A percentile compares a stretch with the other conserved stretches of the same genome.
These are phyloP conservation scores for Tetrapedia diversipes DNA, from an alignment of 2,888 invertebrate species.

Conservation along the genomic window DNA sequence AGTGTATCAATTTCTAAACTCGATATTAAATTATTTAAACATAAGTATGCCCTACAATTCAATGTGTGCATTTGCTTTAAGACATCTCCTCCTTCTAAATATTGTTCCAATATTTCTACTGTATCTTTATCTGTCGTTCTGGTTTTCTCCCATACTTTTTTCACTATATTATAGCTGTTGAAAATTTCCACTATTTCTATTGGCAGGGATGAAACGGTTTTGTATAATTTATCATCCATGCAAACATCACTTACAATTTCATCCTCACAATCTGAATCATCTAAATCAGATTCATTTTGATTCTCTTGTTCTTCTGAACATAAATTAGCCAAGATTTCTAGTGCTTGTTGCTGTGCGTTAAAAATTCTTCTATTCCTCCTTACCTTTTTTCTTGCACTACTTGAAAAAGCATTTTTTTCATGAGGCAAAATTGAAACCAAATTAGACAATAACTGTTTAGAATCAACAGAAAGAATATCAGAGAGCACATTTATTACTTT, in stretches of 20 bases:
- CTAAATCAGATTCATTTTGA: slow-evolving; percentile 82
- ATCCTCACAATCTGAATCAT: slow-evolving; percentile 82
- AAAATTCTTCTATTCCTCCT: slow-evolving; percentile 85
- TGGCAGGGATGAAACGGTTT: slow-evolving; percentile 84
- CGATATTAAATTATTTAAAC: slow-evolving; percentile 88
- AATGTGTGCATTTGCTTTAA: slow-evolving; percentile 84
- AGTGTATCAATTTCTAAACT: slow-evolving; percentile 86
- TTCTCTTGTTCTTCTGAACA: slow-evolving; percentile 85
- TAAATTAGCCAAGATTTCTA: slow-evolving; percentile 89
- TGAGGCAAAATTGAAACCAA: slow-evolving; percentile 84
- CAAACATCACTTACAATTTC: slow-evolving; percentile 77
- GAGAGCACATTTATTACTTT: slow-evolving; percentile 84
- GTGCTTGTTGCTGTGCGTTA: slow-evolving; percentile 87
- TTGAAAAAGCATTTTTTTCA: slow-evolving; percentile 82
- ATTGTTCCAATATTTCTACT: slow-evolving; percentile 84
- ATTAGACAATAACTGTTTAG: slow-evolving; percentile 83
- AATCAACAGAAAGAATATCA: slow-evolving; percentile 84
- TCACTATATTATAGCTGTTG: slow-evolving; percentile 85
- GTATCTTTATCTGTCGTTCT: slow-evolving; percentile 85
- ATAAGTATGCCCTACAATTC: slow-evolving; percentile 87
- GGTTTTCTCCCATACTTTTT: slow-evolving; percentile 85
- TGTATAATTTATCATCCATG: slow-evolving; percentile 74
- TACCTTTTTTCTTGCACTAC: slow-evolving; percentile 83
- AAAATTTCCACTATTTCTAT: slow-evolving; percentile 86
- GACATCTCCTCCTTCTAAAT: slow-evolving; percentile 83